Evolutionary conservation across 2,888 invertebrate genomes (phyloP), one percentile per base, ranked within the genome.

Genomic region (Emmelina monodactyla): DNA sequence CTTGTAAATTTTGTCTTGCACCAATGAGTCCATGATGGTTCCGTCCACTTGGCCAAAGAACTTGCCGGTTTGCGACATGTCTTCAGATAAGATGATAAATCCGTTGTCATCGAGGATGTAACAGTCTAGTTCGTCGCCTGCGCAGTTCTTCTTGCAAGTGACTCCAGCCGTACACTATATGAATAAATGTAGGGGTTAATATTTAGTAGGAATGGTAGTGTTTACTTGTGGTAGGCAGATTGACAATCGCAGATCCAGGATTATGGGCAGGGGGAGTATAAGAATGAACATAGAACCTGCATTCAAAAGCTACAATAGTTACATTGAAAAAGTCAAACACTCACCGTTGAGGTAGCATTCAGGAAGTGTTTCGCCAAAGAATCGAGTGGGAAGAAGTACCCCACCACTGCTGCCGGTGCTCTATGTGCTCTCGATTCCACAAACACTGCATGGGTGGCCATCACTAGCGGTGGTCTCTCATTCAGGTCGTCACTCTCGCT

Each of bases 21-120:
- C 94, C 34, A 94, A 70, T 0, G 93, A 92, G 66, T 94, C 93
- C 93, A 95, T 94, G 41, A 95, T 93, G 10, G 94, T 94, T 13
- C 94, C 94, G 62, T 96, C 95, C 28, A 95, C 90, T 68, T 94
- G 93, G 0, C 96, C 97, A 55, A 96, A 96, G 71, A 97, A 97
- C 54, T 89, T 85, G 1, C 96, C 96, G 1, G 93, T 93, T 53
- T 95, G 92, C 28, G 91, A 86, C 19, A 85, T 83, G 46, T 90
- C 89, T 66, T 95, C 94, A 0, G 94, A 94, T 25, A 94, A 86
- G 34, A 97, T 89, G 34, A 97, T 90, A 63, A 94, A 97, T 10
- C 96, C 97, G 62, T 94, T 95, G 69, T 96, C 94, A 60, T 97
- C 97, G 37, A 97, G 76, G 22, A 97, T 88, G 60, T 94, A 97